Conservation (phyloP, 2,797 vertebrate species). For the Zenarchopterus dispar region DNA sequence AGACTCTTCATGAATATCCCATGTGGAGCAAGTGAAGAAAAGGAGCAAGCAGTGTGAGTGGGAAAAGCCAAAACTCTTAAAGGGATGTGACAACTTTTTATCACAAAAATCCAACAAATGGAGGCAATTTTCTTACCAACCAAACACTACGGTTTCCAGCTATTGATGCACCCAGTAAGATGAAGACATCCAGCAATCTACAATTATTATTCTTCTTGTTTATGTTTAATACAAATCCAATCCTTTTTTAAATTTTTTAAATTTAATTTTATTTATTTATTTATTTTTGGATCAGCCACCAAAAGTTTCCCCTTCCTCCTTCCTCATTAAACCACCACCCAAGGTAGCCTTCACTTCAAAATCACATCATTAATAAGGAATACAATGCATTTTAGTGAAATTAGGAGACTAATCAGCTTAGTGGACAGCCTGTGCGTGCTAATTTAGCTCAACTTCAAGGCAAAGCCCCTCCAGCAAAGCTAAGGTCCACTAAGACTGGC, state of each 20-base stretch:
- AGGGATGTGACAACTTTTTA: conserved; percentile 41
- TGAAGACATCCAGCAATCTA: conserved; percentile 29
- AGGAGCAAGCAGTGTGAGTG: conserved; percentile 10
- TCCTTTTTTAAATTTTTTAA: too few relatives aligned
- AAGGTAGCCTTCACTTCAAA: conserved; percentile 69
- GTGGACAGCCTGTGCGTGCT: conserved; percentile 81
- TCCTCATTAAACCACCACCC: conserved; percentile 67
- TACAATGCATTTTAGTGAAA: conserved; percentile 84
- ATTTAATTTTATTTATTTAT: too few relatives aligned
- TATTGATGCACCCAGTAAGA: conserved; percentile 26
- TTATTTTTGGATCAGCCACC: conserved; percentile 8
- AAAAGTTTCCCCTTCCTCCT: conserved; percentile 37
- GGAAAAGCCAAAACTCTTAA: conserved; percentile 15
- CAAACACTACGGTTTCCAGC: too few relatives aligned
- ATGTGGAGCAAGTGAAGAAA: conserved; percentile 46
- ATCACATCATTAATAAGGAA: conserved; percentile 84
- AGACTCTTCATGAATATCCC: conserved; percentile 71
- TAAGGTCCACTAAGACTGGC: conserved; percentile 72
- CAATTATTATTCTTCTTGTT: neutral
- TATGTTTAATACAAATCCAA: conserved; percentile 17
- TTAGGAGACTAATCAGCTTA: conserved; percentile 82
- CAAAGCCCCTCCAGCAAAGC: conserved; percentile 70
- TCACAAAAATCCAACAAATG: conserved; percentile 39
- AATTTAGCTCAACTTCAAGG: conserved; percentile 85
- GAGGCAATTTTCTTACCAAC: conserved; percentile 24